Base-by-base conservation (phyloP, 2,888 invertebrate genomes). In the Bombyx huttoni region DNA sequence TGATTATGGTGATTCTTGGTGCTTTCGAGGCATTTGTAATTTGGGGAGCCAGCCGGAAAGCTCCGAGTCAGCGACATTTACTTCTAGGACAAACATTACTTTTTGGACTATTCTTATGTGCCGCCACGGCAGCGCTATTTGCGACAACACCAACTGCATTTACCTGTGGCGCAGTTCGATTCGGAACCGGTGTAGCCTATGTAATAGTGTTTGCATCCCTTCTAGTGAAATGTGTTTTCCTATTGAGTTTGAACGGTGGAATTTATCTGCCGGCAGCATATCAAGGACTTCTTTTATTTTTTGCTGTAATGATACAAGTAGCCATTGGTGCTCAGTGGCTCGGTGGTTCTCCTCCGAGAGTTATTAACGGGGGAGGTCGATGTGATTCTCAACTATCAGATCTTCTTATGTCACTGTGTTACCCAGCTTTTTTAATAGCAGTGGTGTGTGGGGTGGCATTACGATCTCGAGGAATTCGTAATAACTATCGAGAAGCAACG, bases 231-330 rank as follows among this genome's bases (percentile, higher is more conserved):
- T 95, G 97, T 80, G 96, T 98, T 62, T 97, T 98, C 78, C 91
- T 98, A 56, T 92, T 98, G 62, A 96, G 97, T 71, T 91, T 97
- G 56, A 96, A 97, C 81, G 93, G 95, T 52, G 96, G 95, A 56
- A 96, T 97, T 50, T 97, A 98, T 75, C 89, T 98, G 52, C 97
- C 97, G 52, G 96, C 97, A 8, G 94, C 96, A 12, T 98, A 98
- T 81, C 98, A 98, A 85, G 94, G 93, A 58, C 90, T 98, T 34
- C 90, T 98, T 63, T 89, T 98, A 61, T 92, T 96, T 67, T 98
- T 98, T 76, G 96, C 97, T 34, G 94, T 97, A 55, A 92, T 96
- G 73, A 97, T 97, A 60, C 96, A 97, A 88, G 93, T 95, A 64
- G 94, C 94, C 53, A 94, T 95, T 62, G 94, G 94, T 52, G 92